Percentiles rank a stretch among this genome's conserved stretches.
Conservation (phyloP, 2,888 invertebrate genomes). For the Mechanitis messenoides region DNA sequence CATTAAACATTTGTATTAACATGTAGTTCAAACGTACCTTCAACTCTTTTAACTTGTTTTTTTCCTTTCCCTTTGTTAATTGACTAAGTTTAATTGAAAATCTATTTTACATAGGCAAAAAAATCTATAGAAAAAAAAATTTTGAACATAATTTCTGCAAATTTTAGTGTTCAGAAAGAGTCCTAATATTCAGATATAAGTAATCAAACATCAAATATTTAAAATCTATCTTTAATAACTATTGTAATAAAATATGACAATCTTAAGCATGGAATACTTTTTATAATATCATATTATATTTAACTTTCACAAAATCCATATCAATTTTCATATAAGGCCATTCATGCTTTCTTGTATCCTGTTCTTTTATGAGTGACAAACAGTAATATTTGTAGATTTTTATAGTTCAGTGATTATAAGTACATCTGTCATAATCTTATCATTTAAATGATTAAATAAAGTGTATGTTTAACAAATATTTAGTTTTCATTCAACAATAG, state of each 20-base stretch:
- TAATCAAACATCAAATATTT: too few relatives aligned
- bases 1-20: constrained; percentile 17
- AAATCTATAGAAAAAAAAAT: background rate
- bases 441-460: background rate
- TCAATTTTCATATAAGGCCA: too few relatives aligned
- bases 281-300: too few relatives aligned
- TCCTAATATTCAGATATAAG: too few relatives aligned
- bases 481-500: constrained; percentile 6
- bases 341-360: too few relatives aligned
- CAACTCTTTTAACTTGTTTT: background rate
- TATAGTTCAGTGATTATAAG: background rate
- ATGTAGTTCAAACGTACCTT: background rate
- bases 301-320: too few relatives aligned
- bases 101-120: background rate
- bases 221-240: too few relatives aligned
- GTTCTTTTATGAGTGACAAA: too few relatives aligned
- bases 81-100: background rate
- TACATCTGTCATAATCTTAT: background rate
- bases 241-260: too few relatives aligned
- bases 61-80: constrained; percentile 1
- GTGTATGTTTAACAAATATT: background rate
- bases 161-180: too few relatives aligned
- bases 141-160: too few relatives aligned
- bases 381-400: background rate
- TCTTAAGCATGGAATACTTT: too few relatives aligned